Evolutionary conservation across 2,888 invertebrate species (phyloP), one percentile per base, ranked within the genome.

Genomic region (Ommatoiulus sabulosus): DNA sequence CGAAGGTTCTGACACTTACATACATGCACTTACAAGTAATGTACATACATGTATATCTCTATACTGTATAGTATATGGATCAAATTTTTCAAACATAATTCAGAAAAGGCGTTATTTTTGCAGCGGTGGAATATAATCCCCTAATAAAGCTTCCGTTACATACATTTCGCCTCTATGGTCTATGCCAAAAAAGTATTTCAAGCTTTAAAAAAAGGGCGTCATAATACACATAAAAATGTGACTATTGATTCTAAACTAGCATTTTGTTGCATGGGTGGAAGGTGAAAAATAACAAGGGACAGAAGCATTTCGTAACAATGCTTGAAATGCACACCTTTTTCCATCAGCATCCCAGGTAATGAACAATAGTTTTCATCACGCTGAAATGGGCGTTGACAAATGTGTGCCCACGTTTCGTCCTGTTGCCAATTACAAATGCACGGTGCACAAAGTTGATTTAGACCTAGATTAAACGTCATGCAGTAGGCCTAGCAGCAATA

Each of bases 331-430:
- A 85, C 85, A 85, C 85, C 85, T 44, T 43, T 85, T 85, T 85
- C 44, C 46, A 44, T 17, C 46, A 46, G 43, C 46, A n/a, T 85
- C 46, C 1, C 44, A 2, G 2, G 46, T 44, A 85, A 85, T 20
- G 85, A 85, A 85, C 85, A 85, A 85, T 85, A 44, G 85, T 85
- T 44, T 85, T 46, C 44, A 46, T 85, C 85, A 85, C 85, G 17
- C 46, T 85, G 46, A 43, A 85, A 46, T 85, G 44, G 85, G 85
- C 85, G 85, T 85, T 85, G 44, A 85, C 85, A 85, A 85, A 85
- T 85, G 85, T 85, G 85, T 85, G 85, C n/a, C 85, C 85, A 85
- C 85, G 46, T 85, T 85, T 85, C 85, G 85, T 85, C 85, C 85
- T 85, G 85, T 85, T 85, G 44, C 85, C 85, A 44, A 85, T 85